These are phyloP conservation scores for Tetragnatha montana DNA, from an alignment of 2,888 invertebrate species.

Conservation along the genomic window DNA sequence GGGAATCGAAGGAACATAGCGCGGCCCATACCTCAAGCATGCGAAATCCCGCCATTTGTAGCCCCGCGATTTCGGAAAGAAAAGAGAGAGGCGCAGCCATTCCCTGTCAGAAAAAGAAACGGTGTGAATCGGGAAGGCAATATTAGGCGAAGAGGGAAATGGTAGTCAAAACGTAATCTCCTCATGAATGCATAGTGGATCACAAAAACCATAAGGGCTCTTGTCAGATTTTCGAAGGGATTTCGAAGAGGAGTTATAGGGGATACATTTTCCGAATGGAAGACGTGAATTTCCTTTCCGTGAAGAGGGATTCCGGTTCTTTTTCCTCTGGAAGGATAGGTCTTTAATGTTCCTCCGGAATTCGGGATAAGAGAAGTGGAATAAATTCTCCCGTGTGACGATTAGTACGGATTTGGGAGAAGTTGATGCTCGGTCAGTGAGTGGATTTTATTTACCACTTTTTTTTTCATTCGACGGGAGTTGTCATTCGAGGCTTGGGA, in stretches of 20 bases:
- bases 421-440: background rate
- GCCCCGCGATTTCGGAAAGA: background rate
- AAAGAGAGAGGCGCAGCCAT: background rate
- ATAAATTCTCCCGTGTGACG: background rate
- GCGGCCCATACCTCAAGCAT: background rate
- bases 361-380: background rate
- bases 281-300: background rate
- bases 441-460: too few species aligned
- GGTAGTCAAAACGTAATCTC: slow-evolving; percentile 45
- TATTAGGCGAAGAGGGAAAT: background rate
- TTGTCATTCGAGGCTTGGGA: too few species aligned
- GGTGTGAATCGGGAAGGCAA: background rate
- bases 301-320: background rate
- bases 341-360: background rate
- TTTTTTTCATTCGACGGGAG: too few species aligned
- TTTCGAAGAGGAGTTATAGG: slow-evolving; percentile 18
- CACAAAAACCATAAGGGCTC: slow-evolving; percentile 40
- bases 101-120: background rate
- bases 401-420: background rate
- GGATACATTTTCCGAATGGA: slow-evolving; percentile 1
- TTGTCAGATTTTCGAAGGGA: slow-evolving; percentile 46
- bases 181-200: slow-evolving; percentile 57
- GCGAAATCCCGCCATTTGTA: background rate
- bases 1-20: too few species aligned
- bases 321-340: background rate